A percentile compares a stretch with the other conserved stretches of the same genome.
Conservation (phyloP, 2,113 vertebrate genomes). For the Pterophyllum scalare region DNA sequence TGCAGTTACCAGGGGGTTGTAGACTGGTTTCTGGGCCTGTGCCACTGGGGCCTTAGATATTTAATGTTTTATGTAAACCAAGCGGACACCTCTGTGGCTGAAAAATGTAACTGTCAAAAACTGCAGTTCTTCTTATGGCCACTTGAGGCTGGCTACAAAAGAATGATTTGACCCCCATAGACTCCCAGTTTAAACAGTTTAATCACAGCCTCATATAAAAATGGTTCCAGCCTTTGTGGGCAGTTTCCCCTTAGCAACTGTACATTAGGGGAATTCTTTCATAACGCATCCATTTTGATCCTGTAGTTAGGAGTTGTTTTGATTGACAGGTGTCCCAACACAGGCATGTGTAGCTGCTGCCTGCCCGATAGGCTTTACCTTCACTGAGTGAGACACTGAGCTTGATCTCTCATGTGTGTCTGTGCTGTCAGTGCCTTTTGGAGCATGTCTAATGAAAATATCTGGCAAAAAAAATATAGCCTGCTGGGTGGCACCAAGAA, state of each 20-base stretch:
- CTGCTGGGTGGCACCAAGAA: background rate
- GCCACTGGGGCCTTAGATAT: background rate
- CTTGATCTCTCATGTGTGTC: background rate
- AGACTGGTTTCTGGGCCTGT: background rate
- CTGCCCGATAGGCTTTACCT: background rate
- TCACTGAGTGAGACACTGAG: background rate
- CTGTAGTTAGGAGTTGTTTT: background rate
- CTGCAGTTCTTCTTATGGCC: background rate
- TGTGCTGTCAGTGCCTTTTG: background rate
- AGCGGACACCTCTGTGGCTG: background rate
- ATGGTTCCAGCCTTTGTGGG: background rate
- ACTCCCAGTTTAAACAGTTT: background rate
- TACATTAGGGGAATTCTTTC: background rate
- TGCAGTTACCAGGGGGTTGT: background rate
- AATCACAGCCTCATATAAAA: background rate
- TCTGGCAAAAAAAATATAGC: background rate
- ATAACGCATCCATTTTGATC: background rate
- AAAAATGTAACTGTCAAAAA: background rate
- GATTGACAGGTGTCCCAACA: background rate
- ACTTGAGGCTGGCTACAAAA: background rate
- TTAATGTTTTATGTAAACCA: background rate
- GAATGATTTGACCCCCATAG: background rate
- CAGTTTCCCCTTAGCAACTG: background rate
- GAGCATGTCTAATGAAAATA: conserved; percentile 9
- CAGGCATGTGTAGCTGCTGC: background rate